A percentile compares a stretch with the other conserved stretches of the same genome.
phyloP scores from a whole-genome alignment of 2,888 invertebrate genomes.

The Dolichopus griseipennis region DNA sequence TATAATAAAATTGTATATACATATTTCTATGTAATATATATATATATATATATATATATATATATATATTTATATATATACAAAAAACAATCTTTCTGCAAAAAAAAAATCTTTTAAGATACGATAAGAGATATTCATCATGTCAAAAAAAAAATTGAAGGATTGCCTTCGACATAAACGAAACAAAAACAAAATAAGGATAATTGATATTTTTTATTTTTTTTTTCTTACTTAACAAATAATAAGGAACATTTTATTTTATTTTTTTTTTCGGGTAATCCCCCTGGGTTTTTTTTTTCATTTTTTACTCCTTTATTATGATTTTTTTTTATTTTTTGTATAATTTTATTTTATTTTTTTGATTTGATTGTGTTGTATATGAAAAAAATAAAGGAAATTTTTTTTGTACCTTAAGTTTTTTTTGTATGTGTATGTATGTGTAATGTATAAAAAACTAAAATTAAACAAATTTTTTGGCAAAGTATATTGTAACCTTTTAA shows the following conservation, averaged over 20 bases:
- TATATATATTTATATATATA: too few relatives aligned
- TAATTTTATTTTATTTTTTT: too few relatives aligned
- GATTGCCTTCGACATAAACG: neutral
- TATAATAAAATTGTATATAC: neutral
- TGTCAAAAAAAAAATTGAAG: constrained; percentile 8
- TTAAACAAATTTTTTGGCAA: neutral
- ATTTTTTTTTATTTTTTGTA: too few relatives aligned
- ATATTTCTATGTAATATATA: neutral
- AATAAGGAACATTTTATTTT: neutral
- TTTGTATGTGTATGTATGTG: too few relatives aligned
- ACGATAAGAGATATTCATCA: constrained; percentile 7
- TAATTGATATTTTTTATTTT: neutral
- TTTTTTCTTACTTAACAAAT: neutral
- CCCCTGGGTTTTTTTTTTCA: neutral
- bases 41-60: too few relatives aligned
- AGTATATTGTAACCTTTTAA: neutral
- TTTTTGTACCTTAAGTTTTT: too few relatives aligned
- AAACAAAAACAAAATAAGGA: neutral
- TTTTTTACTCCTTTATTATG: too few relatives aligned
- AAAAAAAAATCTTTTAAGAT: neutral
- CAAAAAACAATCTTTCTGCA: neutral
- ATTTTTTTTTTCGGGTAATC: neutral
- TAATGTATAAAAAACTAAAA: neutral
- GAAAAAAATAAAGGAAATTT: too few relatives aligned
- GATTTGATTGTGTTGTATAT: too few relatives aligned